phyloP scores from a whole-genome alignment of 2,888 invertebrate species.

The Dendrolimus houi region DNA sequence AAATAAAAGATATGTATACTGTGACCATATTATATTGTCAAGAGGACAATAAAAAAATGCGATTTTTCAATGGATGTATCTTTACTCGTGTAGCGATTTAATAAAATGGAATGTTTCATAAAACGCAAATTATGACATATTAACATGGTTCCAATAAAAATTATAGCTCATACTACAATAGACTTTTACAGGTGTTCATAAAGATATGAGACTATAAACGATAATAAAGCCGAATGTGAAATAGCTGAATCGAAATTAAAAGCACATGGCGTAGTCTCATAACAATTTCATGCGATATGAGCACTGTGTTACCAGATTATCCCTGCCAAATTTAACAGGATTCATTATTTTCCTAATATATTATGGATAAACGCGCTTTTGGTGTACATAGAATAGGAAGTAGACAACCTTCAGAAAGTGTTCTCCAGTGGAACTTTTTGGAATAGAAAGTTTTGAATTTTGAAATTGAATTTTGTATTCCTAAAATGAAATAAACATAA shows the following conservation, averaged over 20 bases:
- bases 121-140: not conserved
- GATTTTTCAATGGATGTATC: too few relatives aligned
- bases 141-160: not conserved
- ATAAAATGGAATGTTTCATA: not conserved
- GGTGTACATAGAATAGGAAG: too few relatives aligned
- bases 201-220: constrained; percentile 10
- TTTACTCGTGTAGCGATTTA: not conserved
- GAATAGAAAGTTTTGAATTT: too few relatives aligned
- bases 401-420: too few relatives aligned
- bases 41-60: too few relatives aligned
- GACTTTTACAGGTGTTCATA: constrained; percentile 16
- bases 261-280: constrained; percentile 18
- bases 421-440: too few relatives aligned
- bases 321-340: constrained; percentile 10
- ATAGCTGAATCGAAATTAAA: constrained; percentile 9
- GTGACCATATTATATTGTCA: too few relatives aligned
- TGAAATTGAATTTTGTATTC: too few relatives aligned
- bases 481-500: too few relatives aligned
- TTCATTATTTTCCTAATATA: too few relatives aligned
- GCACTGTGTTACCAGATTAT: constrained; percentile 22
- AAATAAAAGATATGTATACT: too few relatives aligned
- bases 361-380: too few relatives aligned
- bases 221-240: constrained; percentile 1
- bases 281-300: constrained; percentile 32
- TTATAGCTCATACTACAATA: constrained; percentile 5